Evolutionary conservation across 2,113 vertebrate genomes (phyloP).

Genomic region (Aplodontia rufa): DNA sequence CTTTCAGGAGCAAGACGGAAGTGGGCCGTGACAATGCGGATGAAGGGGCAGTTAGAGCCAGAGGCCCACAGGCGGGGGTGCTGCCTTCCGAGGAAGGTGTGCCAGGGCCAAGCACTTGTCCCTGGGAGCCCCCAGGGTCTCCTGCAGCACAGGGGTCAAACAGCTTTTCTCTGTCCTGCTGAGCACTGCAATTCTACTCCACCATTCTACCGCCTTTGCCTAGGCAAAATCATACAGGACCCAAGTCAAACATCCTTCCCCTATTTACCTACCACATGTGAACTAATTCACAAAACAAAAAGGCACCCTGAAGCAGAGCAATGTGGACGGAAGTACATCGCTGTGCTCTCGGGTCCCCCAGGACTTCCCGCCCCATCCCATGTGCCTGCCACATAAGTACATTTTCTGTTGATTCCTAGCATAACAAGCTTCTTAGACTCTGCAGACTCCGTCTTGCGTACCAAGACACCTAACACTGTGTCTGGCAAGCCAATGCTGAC

Average conservation of each 20-base stretch:
- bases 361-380: neutral
- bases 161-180: neutral
- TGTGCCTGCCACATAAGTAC: accelerated
- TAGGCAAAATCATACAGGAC: neutral
- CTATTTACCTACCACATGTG: accelerated
- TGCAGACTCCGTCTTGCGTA: neutral
- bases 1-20: neutral
- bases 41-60: neutral
- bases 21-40: neutral
- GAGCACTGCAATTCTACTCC: neutral
- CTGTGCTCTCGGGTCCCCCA: neutral
- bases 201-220: neutral
- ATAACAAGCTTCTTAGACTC: too few relatives aligned
- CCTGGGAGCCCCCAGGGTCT: neutral
- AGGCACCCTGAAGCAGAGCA: neutral
- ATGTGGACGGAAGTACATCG: neutral
- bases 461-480: neutral
- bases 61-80: neutral
- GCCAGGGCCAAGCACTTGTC: neutral
- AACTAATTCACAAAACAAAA: neutral
- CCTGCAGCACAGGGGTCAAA: neutral
- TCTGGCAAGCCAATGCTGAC: neutral
- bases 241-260: neutral
- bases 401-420: neutral
- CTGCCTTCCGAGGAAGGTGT: neutral